Base-by-base conservation (phyloP, 2,113 vertebrate genomes). In the Urocynchramus pylzowi region DNA sequence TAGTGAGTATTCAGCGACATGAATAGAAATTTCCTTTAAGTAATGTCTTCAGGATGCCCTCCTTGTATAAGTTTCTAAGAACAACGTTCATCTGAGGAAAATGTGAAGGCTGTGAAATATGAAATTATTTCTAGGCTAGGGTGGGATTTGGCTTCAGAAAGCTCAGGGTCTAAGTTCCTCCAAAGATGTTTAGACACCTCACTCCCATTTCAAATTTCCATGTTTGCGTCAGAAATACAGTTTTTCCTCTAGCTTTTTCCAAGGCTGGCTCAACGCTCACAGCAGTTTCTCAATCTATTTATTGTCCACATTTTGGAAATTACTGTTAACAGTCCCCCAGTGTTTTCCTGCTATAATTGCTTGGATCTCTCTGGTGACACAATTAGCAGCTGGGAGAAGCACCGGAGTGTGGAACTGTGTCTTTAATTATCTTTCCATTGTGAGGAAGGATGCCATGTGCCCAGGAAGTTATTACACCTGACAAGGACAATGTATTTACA, bases 361-460 rank as follows among this genome's bases (percentile, higher is more conserved):
- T 94, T 68, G 82, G 56, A 49, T 84, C 65, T 92, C 73, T 79
- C 57, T 0, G 0, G 88, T 87, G 93, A 92, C 96, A 96, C 64
- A 93, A 84, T 90, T 88, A 90, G 37, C 64, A 89, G 56, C 60
- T 37, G 76, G 53, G 60, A 97, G 88, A 95, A 97, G 84, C 91
- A 92, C 81, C 2, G 10, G 67, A 95, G 93, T 13, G 71, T 90
- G 94, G 96, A 97, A 97, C 71, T 89, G 80, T 45, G 21, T 92
- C 81, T 96, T 93, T 96, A 95, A 96, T 96, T 96, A 97, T 94
- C 94, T 94, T 96, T 90, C 96, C 97, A 97, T 97, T 96, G 94
- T 96, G 90, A 82, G 59, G 42, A 80, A 91, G 92, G 71, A 96
- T 96, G 87, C 95, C 94, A 33, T 69, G 93, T 82, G 95, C 94